A percentile compares a stretch with the other conserved stretches of the same genome.
phyloP scores from a whole-genome alignment of 1,140 invertebrate species.

The Frieseomelitta varia region DNA sequence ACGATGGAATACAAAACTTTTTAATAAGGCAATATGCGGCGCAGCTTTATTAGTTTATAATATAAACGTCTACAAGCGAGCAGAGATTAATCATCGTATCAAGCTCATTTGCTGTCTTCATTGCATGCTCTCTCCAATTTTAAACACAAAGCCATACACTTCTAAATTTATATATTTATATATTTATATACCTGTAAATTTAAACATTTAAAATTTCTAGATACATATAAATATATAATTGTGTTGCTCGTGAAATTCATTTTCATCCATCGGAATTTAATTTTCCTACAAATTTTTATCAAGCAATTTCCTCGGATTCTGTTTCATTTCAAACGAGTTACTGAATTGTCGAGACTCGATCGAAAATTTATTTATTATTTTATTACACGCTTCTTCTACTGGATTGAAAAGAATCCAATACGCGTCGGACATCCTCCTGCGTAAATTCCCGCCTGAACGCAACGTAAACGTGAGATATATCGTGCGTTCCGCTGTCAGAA shows the following conservation, averaged over 20 bases:
- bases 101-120: neutral
- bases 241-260: too few species aligned
- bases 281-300: neutral
- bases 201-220: too few species aligned
- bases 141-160: too few species aligned
- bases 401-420: too few species aligned
- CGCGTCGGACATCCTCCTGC: neutral
- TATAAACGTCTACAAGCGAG: neutral
- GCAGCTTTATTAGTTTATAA: neutral
- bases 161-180: neutral
- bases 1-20: constrained; percentile 14
- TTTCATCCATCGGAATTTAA: neutral
- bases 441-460: neutral
- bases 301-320: neutral
- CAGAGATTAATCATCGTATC: neutral
- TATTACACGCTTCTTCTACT: too few species aligned
- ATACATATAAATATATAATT: too few species aligned
- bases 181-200: too few species aligned
- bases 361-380: too few species aligned
- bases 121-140: too few species aligned
- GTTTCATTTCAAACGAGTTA: too few species aligned
- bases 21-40: constrained; percentile 16
- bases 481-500: neutral
- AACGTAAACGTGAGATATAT: neutral
- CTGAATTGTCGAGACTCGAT: too few species aligned